phyloP scores from a whole-genome alignment of 2,113 vertebrate species.

The Callionymus lyra region DNA sequence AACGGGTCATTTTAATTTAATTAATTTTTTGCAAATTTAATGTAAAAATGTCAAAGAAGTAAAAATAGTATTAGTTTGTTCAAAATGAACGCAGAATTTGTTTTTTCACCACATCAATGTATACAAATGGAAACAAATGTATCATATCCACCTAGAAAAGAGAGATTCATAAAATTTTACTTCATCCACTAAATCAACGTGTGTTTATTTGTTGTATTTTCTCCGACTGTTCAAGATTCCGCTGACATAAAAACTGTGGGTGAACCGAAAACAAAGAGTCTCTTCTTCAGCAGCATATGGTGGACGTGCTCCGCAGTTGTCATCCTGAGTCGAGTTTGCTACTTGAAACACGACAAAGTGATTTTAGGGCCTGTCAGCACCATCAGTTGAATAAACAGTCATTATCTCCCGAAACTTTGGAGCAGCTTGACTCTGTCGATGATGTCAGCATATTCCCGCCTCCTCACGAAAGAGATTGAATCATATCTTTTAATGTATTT shows the following conservation, averaged over 20 bases:
- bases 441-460: conserved; percentile 27
- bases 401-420: conserved; percentile 38
- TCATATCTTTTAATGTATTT: conserved; percentile 11
- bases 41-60: too few relatives aligned
- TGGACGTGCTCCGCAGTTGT: conserved; percentile 8
- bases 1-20: too few relatives aligned
- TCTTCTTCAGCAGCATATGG: conserved; percentile 8
- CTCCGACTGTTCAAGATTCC: neutral
- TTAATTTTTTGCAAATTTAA: too few relatives aligned
- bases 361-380: conserved; percentile 47
- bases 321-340: conserved; percentile 14
- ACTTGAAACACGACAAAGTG: conserved; percentile 23
- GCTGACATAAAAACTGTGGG: conserved; percentile 5
- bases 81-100: too few relatives aligned
- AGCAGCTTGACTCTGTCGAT: conserved; percentile 49
- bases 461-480: conserved; percentile 26
- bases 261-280: conserved; percentile 9
- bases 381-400: conserved; percentile 49
- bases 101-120: too few relatives aligned
- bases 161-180: too few relatives aligned
- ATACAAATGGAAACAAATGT: too few relatives aligned
- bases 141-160: too few relatives aligned
- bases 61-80: too few relatives aligned
- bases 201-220: neutral
- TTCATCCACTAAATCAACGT: too few relatives aligned